Evolutionary conservation across 2,113 vertebrate genomes (phyloP).

Genomic region (Tachysurus fulvidraco): DNA sequence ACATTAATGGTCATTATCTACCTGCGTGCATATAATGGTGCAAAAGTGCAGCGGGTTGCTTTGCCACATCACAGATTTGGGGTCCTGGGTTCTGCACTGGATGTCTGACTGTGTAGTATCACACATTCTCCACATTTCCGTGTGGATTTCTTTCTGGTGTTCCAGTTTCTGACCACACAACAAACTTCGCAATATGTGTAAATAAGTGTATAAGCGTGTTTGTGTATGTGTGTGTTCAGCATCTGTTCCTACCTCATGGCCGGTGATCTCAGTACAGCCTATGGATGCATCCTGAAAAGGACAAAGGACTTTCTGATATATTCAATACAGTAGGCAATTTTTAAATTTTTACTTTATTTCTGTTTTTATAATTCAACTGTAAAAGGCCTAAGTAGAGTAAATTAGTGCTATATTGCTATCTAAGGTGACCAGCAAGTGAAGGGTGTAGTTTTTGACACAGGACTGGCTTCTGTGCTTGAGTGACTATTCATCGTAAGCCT

Average conservation of each 20-base stretch:
- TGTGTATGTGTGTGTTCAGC: neutral
- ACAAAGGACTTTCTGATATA: neutral
- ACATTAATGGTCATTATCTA: conserved; percentile 43
- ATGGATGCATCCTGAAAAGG: neutral
- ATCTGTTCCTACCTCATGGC: neutral
- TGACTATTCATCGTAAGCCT: conserved; percentile 50
- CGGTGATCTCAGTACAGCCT: neutral
- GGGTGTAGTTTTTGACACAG: neutral
- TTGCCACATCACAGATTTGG: neutral
- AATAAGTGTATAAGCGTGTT: neutral
- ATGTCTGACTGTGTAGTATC: neutral
- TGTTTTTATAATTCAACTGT: neutral
- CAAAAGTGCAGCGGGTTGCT: neutral
- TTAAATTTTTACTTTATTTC: neutral
- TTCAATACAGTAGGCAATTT: neutral
- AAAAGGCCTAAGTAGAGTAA: neutral
- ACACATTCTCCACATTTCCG: neutral
- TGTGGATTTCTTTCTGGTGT: neutral
- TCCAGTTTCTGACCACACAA: neutral
- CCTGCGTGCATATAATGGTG: neutral
- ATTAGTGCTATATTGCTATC: neutral
- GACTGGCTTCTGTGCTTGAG: conserved; percentile 41
- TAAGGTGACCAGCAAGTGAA: neutral
- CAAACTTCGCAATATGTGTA: neutral
- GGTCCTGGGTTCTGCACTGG: neutral